Percentiles rank a stretch among this genome's conserved stretches.
phyloP scores from a whole-genome alignment of 2,113 vertebrate genomes.

The Dicrurus megarhynchus region DNA sequence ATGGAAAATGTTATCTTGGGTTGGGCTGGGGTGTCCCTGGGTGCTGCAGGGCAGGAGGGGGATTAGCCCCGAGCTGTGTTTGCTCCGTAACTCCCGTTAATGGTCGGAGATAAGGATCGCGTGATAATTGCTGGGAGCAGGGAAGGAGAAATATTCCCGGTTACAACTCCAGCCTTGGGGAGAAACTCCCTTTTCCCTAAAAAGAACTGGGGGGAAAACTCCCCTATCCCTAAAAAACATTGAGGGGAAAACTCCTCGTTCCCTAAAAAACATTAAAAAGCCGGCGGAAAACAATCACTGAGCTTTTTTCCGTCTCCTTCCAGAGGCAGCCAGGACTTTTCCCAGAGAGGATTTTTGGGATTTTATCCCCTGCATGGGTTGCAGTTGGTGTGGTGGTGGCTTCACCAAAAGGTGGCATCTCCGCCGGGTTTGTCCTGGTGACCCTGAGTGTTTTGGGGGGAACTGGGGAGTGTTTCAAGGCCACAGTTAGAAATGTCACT shows the following conservation, averaged over 20 bases:
- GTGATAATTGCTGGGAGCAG: background rate
- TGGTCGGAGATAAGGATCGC: background rate
- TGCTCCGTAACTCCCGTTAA: background rate
- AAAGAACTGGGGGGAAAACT: accelerated
- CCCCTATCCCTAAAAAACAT: too few species aligned
- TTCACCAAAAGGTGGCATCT: background rate
- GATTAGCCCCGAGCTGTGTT: background rate
- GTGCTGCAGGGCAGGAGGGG: background rate
- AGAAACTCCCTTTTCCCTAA: background rate
- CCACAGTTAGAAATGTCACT: background rate
- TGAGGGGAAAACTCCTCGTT: accelerated
- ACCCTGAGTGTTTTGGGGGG: accelerated
- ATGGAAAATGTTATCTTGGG: background rate
- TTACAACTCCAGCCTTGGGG: background rate
- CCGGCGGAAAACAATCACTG: background rate
- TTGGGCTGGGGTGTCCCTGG: background rate
- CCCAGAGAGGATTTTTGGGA: accelerated
- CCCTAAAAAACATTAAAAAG: background rate
- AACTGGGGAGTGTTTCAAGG: accelerated
- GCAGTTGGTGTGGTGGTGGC: accelerated
- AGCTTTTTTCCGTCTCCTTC: background rate
- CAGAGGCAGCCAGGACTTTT: background rate
- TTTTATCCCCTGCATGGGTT: accelerated
- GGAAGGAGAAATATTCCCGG: background rate
- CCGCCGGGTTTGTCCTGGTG: accelerated